phyloP scores from a whole-genome alignment of 2,113 vertebrate genomes.

The Ursus arctos region DNA sequence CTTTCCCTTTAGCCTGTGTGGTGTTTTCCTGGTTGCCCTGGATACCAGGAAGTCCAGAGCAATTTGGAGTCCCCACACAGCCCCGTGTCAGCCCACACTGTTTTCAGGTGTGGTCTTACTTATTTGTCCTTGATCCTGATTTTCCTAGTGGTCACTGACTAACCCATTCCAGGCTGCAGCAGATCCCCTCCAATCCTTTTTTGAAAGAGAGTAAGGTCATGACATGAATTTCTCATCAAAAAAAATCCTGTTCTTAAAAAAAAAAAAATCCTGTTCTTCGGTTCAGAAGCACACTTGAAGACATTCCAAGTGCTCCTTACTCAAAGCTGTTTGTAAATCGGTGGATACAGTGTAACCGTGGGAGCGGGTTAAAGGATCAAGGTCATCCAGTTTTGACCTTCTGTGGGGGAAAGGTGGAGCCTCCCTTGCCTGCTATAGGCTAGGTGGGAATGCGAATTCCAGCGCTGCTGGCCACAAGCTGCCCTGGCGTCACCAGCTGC shows the following conservation, averaged over 20 bases:
- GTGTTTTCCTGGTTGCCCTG: neutral
- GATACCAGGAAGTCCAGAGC: neutral
- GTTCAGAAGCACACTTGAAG: neutral
- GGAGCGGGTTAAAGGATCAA: neutral
- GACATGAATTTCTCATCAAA: neutral
- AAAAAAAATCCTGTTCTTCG: neutral
- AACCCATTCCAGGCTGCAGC: neutral
- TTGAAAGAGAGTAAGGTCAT: neutral
- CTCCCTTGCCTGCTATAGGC: neutral
- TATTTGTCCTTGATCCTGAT: neutral
- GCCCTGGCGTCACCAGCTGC: fast-evolving
- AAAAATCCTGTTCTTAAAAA: neutral
- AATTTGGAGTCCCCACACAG: neutral
- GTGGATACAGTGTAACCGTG: neutral
- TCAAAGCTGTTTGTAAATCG: neutral
- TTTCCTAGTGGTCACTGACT: neutral
- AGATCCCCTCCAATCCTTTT: neutral
- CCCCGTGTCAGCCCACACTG: neutral
- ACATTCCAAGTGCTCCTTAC: no score
- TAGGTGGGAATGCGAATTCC: neutral
- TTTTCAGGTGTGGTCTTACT: neutral
- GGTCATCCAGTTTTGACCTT: neutral
- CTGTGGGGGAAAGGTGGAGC: neutral
- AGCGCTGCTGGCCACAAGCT: neutral
- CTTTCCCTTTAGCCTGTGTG: neutral